These are phyloP conservation scores for Pseudochaenichthys georgianus DNA, from an alignment of 2,797 vertebrate species.

Conservation along the genomic window DNA sequence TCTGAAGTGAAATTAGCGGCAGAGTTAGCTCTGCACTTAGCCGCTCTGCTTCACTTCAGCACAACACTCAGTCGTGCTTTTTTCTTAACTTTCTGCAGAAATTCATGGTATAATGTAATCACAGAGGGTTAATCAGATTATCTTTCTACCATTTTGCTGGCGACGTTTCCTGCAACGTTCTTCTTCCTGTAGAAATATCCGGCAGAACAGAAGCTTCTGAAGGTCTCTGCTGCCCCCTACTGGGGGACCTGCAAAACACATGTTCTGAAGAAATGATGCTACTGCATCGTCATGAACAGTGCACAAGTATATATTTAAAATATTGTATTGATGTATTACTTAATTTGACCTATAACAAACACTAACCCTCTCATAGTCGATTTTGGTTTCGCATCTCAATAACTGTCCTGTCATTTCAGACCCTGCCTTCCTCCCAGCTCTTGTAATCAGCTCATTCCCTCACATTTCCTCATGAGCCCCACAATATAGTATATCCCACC, in stretches of 20 bases:
- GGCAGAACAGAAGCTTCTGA: background rate
- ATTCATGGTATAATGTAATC: background rate
- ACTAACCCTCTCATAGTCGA: too few relatives aligned
- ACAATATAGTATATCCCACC: too few relatives aligned
- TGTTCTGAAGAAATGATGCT: rapidly evolving
- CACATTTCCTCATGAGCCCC: too few relatives aligned
- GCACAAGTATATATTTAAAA: background rate
- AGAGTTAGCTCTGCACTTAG: background rate
- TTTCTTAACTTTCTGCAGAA: rapidly evolving
- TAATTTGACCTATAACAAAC: background rate
- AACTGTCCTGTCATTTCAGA: too few relatives aligned
- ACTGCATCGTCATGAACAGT: too few relatives aligned
- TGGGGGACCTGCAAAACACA: background rate
- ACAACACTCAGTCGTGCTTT: background rate
- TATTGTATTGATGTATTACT: background rate
- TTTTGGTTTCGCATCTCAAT: too few relatives aligned
- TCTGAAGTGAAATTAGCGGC: background rate
- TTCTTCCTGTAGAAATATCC: constrained; percentile 45
- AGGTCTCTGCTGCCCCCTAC: constrained; percentile 29
- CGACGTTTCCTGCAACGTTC: constrained; percentile 46
- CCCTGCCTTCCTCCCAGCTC: too few relatives aligned
- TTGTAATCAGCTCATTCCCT: too few relatives aligned
- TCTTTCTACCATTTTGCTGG: constrained; percentile 52
- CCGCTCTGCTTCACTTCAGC: background rate
- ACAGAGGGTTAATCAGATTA: background rate